These are phyloP conservation scores for Gambusia affinis DNA, from an alignment of 2,113 vertebrate genomes.

Conservation along the genomic window DNA sequence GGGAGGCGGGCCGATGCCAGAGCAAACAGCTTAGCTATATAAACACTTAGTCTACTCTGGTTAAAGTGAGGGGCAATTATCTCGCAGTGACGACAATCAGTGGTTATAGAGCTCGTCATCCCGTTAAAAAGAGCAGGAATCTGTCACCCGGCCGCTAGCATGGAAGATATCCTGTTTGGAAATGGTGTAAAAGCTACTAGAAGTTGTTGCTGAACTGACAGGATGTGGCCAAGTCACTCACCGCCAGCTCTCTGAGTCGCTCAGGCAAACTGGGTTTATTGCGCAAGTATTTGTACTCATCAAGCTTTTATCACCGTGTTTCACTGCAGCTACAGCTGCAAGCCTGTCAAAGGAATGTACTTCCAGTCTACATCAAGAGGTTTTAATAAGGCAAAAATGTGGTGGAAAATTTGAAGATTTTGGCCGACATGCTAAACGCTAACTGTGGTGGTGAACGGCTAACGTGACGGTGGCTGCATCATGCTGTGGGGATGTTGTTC, in stretches of 20 bases:
- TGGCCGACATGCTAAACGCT: too few species aligned
- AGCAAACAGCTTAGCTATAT: slow-evolving; percentile 48
- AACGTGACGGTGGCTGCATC: neutral
- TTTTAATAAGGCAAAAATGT: neutral
- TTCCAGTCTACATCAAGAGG: neutral
- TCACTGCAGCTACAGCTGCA: too few species aligned
- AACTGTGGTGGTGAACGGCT: too few species aligned
- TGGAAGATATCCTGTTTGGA: slow-evolving; percentile 35
- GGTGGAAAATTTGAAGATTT: too few species aligned
- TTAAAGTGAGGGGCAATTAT: slow-evolving; percentile 66
- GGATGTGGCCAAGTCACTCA: neutral
- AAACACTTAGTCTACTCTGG: slow-evolving; percentile 66
- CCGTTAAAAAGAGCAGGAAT: slow-evolving; percentile 52
- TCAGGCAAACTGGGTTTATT: neutral
- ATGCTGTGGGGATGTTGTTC: neutral
- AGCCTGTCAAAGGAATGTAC: too few species aligned
- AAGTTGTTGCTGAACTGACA: neutral
- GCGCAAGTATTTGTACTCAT: neutral
- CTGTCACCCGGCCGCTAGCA: slow-evolving; percentile 18
- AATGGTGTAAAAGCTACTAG: neutral
- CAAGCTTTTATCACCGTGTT: neutral
- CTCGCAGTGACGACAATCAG: slow-evolving; percentile 67
- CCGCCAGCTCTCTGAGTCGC: neutral
- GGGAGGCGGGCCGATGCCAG: slow-evolving; percentile 58
- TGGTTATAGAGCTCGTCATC: slow-evolving; percentile 37